Base-by-base conservation (phyloP, 2,113 vertebrate species). In the Ondatra zibethicus region DNA sequence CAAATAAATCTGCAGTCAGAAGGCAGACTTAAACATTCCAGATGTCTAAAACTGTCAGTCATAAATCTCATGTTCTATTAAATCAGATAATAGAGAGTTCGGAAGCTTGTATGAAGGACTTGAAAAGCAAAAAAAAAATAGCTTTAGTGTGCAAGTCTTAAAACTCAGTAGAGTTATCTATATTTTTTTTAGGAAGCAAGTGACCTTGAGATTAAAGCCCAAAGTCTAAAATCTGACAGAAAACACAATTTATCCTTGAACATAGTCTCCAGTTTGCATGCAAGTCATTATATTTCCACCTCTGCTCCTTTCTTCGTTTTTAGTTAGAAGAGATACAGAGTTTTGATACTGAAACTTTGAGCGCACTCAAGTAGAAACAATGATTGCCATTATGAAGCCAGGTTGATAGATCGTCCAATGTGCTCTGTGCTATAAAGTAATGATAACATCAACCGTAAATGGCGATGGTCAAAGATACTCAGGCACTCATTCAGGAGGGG, bases 141-240 rank as follows among this genome's bases (percentile, higher is more conserved):
- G 27, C 66, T 91, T 84, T 65, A 73, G 29, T 85, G 5, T 93
- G 23, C 29, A 95, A 86, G 42, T 25, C 68, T 95, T 72, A 33
- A 91, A 88, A 82, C 29, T 92, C 47, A 33, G 45, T 29, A 92
- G 63, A 72, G 93, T 89, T 78, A 92, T 27, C 6, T 73, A 39
- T 27, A 9, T 82, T 88, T 76, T 93, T 81, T 88, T 80, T 97
- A 92, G 42, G n/a, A 93, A 55, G 14, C 47, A 63, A 45, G 39
- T 7, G 50, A 96, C 73, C 23, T 91, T 85, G 55, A 84, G 23
- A 93, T 93, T 87, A 50, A 96, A 94, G n/a, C 36, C n/a, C 29
- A 8, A 77, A 88, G 42, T 88, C 47, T 47, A n/a, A 65, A n/a
- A 23, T 16, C 72, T 92, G 39, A 65, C 61, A 78, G 75, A 72